Base-by-base conservation (phyloP, 2,113 vertebrate species). In the Lipophrys pholis region DNA sequence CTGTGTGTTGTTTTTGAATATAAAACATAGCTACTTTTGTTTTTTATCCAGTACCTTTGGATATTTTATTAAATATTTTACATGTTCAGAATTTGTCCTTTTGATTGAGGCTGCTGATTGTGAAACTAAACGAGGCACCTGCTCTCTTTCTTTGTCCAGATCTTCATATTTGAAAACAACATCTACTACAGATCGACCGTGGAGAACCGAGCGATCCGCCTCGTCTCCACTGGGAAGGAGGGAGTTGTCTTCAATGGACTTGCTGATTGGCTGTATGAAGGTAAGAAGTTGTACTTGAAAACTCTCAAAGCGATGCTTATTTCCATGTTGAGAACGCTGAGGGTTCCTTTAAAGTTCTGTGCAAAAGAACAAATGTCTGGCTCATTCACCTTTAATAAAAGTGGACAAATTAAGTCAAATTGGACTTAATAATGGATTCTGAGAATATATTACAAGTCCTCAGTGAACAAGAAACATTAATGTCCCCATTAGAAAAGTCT, bases 91-190 rank as follows among this genome's bases (percentile, higher is more conserved):
- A 30, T 30, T 30, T 2, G 21, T 30, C 21, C 21, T 30, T 30
- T 30, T 30, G 21, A 30, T 30, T 30, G n/a, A n/a, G n/a, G n/a
- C 21, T 30, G 21, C 21, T 30, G 21, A 30, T 30, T 30, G 21
- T 30, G 51, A 59, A 10, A 58, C 9, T 57, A 46, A n/a, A 69
- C 15, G 42, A 40, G 42, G 21, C 8, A 8, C n/a, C 11, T 8
- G 6, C 41, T 79, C 54, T 59, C 5, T 38, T n/a, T 69, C 39
- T 78, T 49, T 62, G 8, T 69, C 63, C 88, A 99, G 98, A 95
- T 99, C 81, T 99, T 97, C 91, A 97, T 99, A 87, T 99, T 99
- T 86, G 97, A 99, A 89, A 99, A 99, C 92, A 99, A 99, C 90
- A 98, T 99, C 90, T 99, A 97, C 93, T 99, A 99, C 92, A 95